Base-by-base conservation (phyloP, 2,888 invertebrate species). In the Busseola fusca region DNA sequence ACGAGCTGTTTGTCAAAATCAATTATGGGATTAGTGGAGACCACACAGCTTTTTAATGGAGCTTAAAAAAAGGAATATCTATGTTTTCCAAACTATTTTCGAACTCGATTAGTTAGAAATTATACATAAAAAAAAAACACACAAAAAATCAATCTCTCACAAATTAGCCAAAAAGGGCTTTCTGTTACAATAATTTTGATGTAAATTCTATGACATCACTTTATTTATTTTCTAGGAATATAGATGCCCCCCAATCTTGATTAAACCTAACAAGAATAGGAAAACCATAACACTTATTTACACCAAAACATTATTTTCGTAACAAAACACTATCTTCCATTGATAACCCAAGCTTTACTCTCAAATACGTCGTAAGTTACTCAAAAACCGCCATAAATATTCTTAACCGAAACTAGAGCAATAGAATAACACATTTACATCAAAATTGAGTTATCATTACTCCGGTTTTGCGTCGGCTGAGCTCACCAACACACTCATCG, bases 401-500 rank as follows among this genome's bases (percentile, higher is more conserved):
- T 74, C 64, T 82, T 81, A 84, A 72, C 67, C 68, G 75, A 84
- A 84, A 84, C 81, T 83, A 75, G 79, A 81, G 83, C 84, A 79
- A 84, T 84, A 85, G 74, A 85, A 85, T 78, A 84, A 85, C 82
- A 84, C 74, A 80, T 84, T 84, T 76, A 74, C 78, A 83, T 85
- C 85, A 85, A 80, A 82, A 86, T 85, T 83, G 84, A 85, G 86
- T 84, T 85, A 85, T 85, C 84, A 85, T 84, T 84, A 85, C 74
- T 65, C 59, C 64, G 79, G 77, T 81, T 79, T 78, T 78, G 75
- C 71, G 64, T 42, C 67, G 71, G 81, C 74, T 81, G 74, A 82
- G 71, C 65, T 69, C 69, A 69, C 77, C 65, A 72, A 83, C 80
- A 79, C 74, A 84, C 81, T 84, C 81, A 84, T 78, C 82, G 67